Base-by-base conservation (phyloP, 2,888 invertebrate genomes). In the Craniophora ligustri region DNA sequence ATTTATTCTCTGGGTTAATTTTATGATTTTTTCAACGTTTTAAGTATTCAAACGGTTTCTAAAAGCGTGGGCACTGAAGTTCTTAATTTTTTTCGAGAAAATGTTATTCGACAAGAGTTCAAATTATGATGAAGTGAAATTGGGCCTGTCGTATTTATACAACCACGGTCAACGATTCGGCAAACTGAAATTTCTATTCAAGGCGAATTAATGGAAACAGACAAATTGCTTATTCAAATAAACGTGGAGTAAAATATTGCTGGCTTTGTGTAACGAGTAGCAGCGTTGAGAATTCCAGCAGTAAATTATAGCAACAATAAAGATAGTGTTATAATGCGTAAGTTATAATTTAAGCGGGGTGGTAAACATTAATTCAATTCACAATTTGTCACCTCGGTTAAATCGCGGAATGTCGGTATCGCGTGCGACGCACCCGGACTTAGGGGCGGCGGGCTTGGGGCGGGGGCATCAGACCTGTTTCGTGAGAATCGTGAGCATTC, bases 351-450 rank as follows among this genome's bases (percentile, higher is more conserved):
- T 81, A 79, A 79, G 76, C 79, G 79, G 75, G 79, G 76, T 79
- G 78, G 83, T 85, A 80, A 85, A 87, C 88, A 88, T 89, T 88
- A 89, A 89, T 90, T 89, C 84, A 83, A 89, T 89, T 89, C 84
- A 85, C 87, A 85, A 89, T 91, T 90, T 90, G 89, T 91, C 90
- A 89, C 89, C 86, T 88, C 78, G 70, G 79, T 77, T 84, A 82
- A 85, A 85, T 86, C 85, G 86, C 74, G 64, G 89, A 91, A 92
- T 91, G 91, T 84, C 67, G 80, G 79, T 69, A 87, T 92, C 86
- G 92, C 92, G 92, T 91, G 63, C 71, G 68, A 67, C 66, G 73
- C 66, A 63, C 71, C 70, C 77, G 77, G 71, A 72, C 26, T 26
- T 23, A 5, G 26, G 74, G 65, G 76, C 30, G 11, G 11, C 31